Evolutionary conservation across 2,113 vertebrate genomes (phyloP).

Genomic region (Pheucticus melanocephalus): DNA sequence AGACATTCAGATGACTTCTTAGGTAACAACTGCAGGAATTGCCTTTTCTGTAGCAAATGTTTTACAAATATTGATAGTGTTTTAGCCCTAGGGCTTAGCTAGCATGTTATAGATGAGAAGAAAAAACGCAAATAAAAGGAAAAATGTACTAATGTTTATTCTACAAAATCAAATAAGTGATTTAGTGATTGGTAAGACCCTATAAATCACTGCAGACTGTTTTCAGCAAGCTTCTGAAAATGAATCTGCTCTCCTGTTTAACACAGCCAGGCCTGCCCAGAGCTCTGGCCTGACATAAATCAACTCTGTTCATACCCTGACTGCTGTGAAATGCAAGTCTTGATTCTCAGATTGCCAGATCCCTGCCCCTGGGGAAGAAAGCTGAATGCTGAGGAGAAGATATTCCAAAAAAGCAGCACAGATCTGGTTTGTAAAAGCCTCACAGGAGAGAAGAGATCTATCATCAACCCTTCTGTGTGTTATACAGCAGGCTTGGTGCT

Average conservation of each 20-base stretch:
- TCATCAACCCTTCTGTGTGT: not conserved
- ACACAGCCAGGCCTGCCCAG: not conserved
- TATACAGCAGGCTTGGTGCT: not conserved
- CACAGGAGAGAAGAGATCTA: not conserved
- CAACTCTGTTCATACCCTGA: not conserved
- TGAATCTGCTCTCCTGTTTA: not conserved
- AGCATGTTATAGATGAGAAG: not conserved
- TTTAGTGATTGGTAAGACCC: not conserved
- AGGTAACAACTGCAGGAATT: not conserved
- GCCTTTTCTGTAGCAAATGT: not conserved
- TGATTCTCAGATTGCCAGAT: not conserved
- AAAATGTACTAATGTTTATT: not conserved
- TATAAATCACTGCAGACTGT: not conserved
- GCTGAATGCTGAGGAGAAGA: not conserved
- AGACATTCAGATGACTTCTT: not conserved
- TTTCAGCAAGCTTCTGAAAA: not conserved
- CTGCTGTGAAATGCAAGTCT: not conserved
- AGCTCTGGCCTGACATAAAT: not conserved
- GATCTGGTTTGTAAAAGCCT: not conserved
- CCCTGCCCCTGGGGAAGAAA: not conserved
- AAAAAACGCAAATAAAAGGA: not conserved
- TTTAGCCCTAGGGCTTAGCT: not conserved
- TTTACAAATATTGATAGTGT: not conserved
- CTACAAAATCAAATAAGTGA: not conserved
- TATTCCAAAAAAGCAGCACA: not conserved